Conservation (phyloP, 2,113 vertebrate species). For the Nothobranchius kuhntae region DNA sequence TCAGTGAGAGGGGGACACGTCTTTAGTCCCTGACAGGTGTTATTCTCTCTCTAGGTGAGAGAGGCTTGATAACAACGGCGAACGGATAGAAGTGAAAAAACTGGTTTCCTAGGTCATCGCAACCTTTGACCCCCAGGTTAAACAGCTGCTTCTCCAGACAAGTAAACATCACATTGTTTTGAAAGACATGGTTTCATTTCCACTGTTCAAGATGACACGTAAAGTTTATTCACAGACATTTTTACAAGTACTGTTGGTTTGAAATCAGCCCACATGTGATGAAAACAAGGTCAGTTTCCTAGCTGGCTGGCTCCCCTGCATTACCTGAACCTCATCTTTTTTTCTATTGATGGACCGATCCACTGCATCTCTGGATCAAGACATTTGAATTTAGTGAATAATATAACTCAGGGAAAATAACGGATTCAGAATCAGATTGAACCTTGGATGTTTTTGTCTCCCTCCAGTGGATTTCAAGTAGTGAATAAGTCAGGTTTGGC, state of each 20-base stretch:
- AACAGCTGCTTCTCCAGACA: too few relatives aligned
- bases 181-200: too few relatives aligned
- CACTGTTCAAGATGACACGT: too few relatives aligned
- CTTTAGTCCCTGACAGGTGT: neutral
- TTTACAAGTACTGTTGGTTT: too few relatives aligned
- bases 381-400: too few relatives aligned
- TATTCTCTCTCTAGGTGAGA: neutral
- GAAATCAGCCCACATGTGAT: neutral
- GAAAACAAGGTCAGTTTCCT: neutral
- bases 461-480: neutral
- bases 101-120: neutral
- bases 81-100: neutral
- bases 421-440: too few relatives aligned
- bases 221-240: too few relatives aligned
- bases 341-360: too few relatives aligned
- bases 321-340: neutral
- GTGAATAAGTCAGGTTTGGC: neutral
- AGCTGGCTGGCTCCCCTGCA: neutral
- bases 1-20: neutral
- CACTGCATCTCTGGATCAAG: too few relatives aligned
- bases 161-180: too few relatives aligned
- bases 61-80: neutral
- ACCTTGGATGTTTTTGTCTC: neutral
- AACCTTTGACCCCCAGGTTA: neutral
- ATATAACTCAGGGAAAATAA: too few relatives aligned